Evolutionary conservation across 2,797 vertebrate species (phyloP).

Genomic region (Pangasius krempfi): DNA sequence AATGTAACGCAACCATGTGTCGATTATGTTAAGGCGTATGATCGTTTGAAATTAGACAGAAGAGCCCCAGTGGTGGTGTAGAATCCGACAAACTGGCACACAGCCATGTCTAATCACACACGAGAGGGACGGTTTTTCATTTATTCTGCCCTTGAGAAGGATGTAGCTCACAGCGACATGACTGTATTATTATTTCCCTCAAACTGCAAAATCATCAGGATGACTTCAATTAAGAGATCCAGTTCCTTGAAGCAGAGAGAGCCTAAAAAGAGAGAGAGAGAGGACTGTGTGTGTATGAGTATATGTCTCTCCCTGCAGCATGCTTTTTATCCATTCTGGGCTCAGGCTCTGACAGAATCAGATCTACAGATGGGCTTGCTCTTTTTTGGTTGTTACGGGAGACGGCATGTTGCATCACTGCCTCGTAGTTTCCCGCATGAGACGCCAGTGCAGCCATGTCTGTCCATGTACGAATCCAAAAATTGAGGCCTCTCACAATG

Average conservation of each 20-base stretch:
- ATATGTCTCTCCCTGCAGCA: conserved; percentile 35
- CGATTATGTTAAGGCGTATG: too few species aligned
- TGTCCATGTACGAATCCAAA: conserved; percentile 68
- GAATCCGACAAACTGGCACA: background rate
- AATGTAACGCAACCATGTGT: background rate
- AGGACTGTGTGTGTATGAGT: background rate
- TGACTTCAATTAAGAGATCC: conserved; percentile 45
- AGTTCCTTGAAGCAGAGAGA: conserved; percentile 45
- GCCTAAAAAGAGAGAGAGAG: background rate
- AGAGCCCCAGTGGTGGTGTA: background rate
- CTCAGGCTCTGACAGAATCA: conserved; percentile 47
- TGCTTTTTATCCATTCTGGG: conserved; percentile 42
- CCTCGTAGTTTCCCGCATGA: conserved; percentile 45
- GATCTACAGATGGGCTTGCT: conserved; percentile 51
- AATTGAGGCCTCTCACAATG: conserved; percentile 71
- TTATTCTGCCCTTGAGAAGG: conserved; percentile 48
- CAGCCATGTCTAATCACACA: background rate
- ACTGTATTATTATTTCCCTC: conserved; percentile 51
- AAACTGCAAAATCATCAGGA: conserved; percentile 34
- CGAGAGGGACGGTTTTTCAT: background rate
- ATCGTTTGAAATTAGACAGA: background rate
- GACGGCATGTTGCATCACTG: conserved; percentile 57
- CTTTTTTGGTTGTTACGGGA: conserved; percentile 61
- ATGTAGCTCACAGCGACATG: conserved; percentile 41
- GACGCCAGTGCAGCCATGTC: conserved; percentile 65